Evolutionary conservation across 2,113 vertebrate species (phyloP).

Genomic region (Piprites chloris): DNA sequence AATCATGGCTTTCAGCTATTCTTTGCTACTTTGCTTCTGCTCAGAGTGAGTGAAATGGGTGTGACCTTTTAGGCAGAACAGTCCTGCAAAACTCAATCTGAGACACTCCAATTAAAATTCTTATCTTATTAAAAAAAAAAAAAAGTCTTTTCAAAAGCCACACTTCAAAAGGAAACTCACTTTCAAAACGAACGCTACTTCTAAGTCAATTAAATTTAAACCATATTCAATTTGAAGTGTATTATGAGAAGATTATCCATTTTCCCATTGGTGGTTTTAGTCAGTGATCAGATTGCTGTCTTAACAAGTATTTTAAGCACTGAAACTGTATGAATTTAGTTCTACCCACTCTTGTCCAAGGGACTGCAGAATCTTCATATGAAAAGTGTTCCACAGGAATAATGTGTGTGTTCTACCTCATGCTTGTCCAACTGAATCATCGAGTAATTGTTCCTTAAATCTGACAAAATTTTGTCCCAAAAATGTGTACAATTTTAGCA

Average conservation of each 20-base stretch:
- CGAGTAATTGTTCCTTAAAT: not conserved
- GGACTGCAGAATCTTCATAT: not conserved
- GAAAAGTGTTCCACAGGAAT: not conserved
- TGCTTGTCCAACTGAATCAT: not conserved
- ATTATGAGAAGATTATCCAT: not conserved
- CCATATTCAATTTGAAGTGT: not conserved
- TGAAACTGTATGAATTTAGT: not conserved
- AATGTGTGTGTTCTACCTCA: not conserved
- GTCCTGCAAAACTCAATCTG: not conserved
- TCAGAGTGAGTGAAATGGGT: not conserved
- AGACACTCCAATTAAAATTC: not conserved
- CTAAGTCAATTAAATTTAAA: not conserved
- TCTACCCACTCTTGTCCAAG: not conserved
- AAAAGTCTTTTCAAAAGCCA: not conserved
- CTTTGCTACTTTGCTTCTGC: not conserved
- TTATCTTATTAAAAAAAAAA: not conserved
- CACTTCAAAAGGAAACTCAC: not conserved
- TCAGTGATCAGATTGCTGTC: not conserved
- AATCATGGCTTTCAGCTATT: not conserved
- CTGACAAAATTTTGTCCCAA: not conserved
- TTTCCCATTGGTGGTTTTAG: not conserved
- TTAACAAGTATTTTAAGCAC: not conserved
- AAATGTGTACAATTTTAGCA: not conserved
- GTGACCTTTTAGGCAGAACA: not conserved
- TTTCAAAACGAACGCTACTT: not conserved